Base-by-base conservation (phyloP, 2,113 vertebrate species). In the Hippotragus niger region DNA sequence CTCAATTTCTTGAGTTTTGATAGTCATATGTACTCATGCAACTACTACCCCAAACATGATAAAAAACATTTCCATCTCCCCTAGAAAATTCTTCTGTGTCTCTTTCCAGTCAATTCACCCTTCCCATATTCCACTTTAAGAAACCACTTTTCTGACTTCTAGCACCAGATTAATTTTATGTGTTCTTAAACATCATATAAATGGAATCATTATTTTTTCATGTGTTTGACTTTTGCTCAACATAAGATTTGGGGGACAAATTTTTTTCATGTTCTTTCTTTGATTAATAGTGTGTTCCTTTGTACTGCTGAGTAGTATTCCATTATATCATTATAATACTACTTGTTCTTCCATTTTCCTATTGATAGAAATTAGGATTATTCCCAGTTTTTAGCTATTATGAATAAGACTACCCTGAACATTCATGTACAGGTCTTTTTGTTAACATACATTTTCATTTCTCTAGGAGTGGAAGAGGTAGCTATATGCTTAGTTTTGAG, bases 191-290 rank as follows among this genome's bases (percentile, higher is more conserved):
- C 60, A 52, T 88, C 43, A 27, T 91, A 74, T 58, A 71, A 52
- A 58, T 60, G 74, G 58, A 47, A 86, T 87, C 19, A 81, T 50
- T 31, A 91, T 81, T 55, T 89, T 50, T 93, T 50, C 88, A 4
- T 29, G n/a, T 40, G n/a, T n/a, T n/a, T 58, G 74, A 15, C 60
- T 91, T 96, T 94, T 94, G 52, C 74, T 87, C 52, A 62, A 33
- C 36, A 43, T 62, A 95, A 87, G 57, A 31, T 86, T 87, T 95
- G 64, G 52, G 29, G 27, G 40, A 33, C 16, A 81, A 31, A 52
- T n/a, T 55, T 94, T 88, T 19, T 83, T 53, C n/a, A 58, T 94
- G n/a, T 84, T 91, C 76, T 94, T 88, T 29, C 60, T 95, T 97
- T 88, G 58, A 82, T 94, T 82, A 82, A 57, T 87, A 23, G 95